Base-by-base conservation (phyloP, 2,113 vertebrate genomes). In the Apaloderma vittatum region DNA sequence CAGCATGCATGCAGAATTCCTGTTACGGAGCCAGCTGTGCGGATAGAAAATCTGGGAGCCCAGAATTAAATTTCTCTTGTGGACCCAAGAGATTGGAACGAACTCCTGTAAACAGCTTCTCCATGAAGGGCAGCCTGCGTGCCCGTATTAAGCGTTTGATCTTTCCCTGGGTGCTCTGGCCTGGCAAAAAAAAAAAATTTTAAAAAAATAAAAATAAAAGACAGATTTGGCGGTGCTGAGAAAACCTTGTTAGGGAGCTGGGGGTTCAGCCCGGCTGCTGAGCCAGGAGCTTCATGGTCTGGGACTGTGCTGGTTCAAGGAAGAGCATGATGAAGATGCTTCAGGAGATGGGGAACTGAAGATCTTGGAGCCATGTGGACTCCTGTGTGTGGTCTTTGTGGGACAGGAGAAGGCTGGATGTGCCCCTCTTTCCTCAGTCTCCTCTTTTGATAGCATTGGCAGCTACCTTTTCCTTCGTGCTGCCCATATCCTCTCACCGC, bases 1-100 rank as follows among this genome's bases (percentile, higher is more conserved):
- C 85, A 94, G 95, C 91, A 26, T 68, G 93, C 88, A 51, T 61
- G 81, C 88, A 93, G 76, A 73, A 94, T 89, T 95, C 88, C 91
- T 87, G 93, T 71, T 79, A 86, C 0, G 4, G 72, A 92, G 85
- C 88, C 95, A 95, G 91, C 93, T 89, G 91, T 57, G 76, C 81
- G 45, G 76, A 83, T 12, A 78, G 72, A 86, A 87, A 93, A 90
- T 43, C 91, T 76, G 88, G 86, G 85, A 93, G 91, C 48, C 86
- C 68, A 16, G 77, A 90, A 96, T 95, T 92, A 34, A 92, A 87
- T 95, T 95, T 86, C 81, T 83, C 3, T 0, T 65, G 76, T 45
- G 61, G 88, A 80, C 88, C 77, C 88, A 15, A 86, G 95, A 89
- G 95, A 30, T 54, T 36, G 88, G 52, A 80, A 43, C 81, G 45